Base-by-base conservation (phyloP, 2,888 invertebrate genomes). In the Opisthograptis luteolata region DNA sequence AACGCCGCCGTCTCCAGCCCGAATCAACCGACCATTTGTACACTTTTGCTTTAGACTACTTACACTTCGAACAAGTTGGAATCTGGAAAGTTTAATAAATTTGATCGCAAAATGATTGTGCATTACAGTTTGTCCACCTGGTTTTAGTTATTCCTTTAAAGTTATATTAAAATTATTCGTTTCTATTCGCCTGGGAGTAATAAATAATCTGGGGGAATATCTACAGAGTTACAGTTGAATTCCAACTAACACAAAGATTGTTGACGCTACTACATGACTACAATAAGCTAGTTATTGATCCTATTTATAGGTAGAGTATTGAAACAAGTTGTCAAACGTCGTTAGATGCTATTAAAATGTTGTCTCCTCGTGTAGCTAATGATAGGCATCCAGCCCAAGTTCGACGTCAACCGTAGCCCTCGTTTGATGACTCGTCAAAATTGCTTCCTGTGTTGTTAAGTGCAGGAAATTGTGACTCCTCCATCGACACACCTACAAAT, bases 391-490 rank as follows among this genome's bases (percentile, higher is more conserved):
- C 63, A 65, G 61, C 68, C 75, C 78, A 73, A 70, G 71, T 73
- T 62, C 66, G 74, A 70, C 75, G 76, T 84, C 86, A 82, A 79
- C 82, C 78, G 78, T 70, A 74, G 80, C 84, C 79, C 78, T 73
- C 86, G 84, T 87, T 88, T 88, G 88, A 87, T 87, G 89, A 89
- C 74, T 88, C 87, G 81, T 87, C 89, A 89, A 85, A 87, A 89
- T 89, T 87, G 79, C 84, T 88, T 90, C 89, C 89, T 82, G 85
- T 63, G 83, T 81, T 87, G 82, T 90, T 90, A 90, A 89, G 89
- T 88, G 88, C 89, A 88, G 89, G 89, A 90, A 90, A 90, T 90
- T 90, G 89, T 87, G 85, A 85, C 84, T 88, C 76, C 84, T 84
- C 81, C 73, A 78, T 78, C 78, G 85, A 75, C 87, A 86, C 87